Conservation (phyloP, 2,113 vertebrate genomes). For the Heloderma charlesbogerti region DNA sequence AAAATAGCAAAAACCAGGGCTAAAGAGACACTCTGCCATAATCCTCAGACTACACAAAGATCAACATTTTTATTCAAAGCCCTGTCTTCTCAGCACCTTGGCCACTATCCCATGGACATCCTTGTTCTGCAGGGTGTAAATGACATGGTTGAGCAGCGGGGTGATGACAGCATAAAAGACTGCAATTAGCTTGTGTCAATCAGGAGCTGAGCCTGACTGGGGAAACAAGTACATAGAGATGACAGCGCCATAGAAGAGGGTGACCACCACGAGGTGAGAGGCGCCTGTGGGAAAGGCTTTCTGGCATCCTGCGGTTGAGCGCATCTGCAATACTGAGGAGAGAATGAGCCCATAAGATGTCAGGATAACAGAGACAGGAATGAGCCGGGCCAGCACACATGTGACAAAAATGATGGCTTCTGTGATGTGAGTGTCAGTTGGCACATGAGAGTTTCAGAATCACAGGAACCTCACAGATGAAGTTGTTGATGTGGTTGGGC, state of each 20-base stretch:
- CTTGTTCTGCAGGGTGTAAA: conserved; percentile 54
- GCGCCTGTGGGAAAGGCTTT: conserved; percentile 59
- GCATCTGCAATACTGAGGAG: background rate
- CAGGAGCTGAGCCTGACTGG: background rate
- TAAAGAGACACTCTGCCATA: no score
- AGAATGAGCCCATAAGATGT: background rate
- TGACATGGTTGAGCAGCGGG: conserved; percentile 52
- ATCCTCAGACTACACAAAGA: no score
- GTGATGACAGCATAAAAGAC: conserved; percentile 54
- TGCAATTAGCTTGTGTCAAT: conserved; percentile 48
- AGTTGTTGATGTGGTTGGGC: conserved; percentile 23
- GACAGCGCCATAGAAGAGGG: no score
- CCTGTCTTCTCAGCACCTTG: background rate
- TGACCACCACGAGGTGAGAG: conserved; percentile 44
- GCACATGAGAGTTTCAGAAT: conserved; percentile 53
- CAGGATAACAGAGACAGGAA: conserved; percentile 50
- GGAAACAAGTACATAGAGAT: conserved; percentile 63
- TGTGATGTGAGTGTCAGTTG: conserved; percentile 2
- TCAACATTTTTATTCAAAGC: background rate
- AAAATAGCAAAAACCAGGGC: no score
- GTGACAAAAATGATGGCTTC: background rate
- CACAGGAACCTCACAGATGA: background rate
- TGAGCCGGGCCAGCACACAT: background rate
- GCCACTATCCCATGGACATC: conserved; percentile 41
- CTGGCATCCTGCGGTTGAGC: conserved; percentile 1